phyloP scores from a whole-genome alignment of 2,797 vertebrate species.

The Enteromius unitaeniatus region DNA sequence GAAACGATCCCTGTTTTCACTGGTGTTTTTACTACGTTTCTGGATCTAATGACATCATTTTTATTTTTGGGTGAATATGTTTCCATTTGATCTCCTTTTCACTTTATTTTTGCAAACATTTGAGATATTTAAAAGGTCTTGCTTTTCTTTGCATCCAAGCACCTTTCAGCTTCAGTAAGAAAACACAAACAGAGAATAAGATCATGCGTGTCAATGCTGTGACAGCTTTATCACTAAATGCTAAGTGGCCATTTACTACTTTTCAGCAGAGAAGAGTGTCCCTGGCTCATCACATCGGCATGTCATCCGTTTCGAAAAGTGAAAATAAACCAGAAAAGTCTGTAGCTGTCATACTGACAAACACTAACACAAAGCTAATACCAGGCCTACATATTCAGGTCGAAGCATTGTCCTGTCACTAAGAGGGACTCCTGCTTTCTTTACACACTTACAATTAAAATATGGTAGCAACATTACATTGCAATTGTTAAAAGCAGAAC shows the following conservation, averaged over 20 bases:
- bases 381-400: conserved; percentile 66
- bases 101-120: neutral
- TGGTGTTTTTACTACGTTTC: too few species aligned
- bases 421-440: conserved; percentile 41
- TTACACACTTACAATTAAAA: neutral
- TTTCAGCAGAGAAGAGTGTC: conserved; percentile 53
- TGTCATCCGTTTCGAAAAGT: conserved; percentile 57
- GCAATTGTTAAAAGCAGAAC: neutral
- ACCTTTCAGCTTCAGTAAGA: conserved; percentile 2
- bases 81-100: neutral
- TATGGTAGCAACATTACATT: neutral
- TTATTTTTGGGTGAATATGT: neutral
- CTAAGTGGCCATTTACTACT: conserved; percentile 67
- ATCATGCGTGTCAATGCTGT: conserved; percentile 40
- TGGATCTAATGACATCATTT: too few species aligned
- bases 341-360: conserved; percentile 62
- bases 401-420: conserved; percentile 60
- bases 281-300: conserved; percentile 62
- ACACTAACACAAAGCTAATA: conserved; percentile 64
- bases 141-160: neutral
- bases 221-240: conserved; percentile 60
- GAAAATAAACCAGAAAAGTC: conserved; percentile 63
- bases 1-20: too few species aligned
- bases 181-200: conserved; percentile 31
- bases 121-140: conserved; percentile 3